Percentiles rank a stretch among this genome's conserved stretches.
These are phyloP conservation scores for Apotomis betuletana DNA, from an alignment of 2,888 invertebrate species.

Conservation along the genomic window DNA sequence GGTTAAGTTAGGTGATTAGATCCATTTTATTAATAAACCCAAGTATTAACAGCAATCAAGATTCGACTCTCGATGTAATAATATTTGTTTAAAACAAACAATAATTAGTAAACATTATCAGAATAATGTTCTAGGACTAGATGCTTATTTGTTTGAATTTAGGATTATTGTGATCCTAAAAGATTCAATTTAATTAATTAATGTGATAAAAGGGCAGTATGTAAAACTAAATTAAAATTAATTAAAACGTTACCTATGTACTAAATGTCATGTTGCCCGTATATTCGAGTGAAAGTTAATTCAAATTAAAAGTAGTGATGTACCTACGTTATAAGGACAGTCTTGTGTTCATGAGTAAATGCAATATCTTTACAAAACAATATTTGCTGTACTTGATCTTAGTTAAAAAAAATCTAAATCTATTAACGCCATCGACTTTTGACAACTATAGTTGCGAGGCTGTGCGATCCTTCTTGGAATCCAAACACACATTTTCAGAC, in stretches of 20 bases:
- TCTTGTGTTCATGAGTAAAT: constrained; percentile 39
- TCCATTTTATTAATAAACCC: constrained; percentile 24
- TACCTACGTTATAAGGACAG: constrained; percentile 31
- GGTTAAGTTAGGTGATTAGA: neutral
- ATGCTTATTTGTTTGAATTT: constrained; percentile 31
- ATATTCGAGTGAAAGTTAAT: constrained; percentile 19
- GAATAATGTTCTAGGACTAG: constrained; percentile 39
- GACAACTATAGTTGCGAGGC: no score
- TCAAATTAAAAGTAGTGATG: constrained; percentile 38
- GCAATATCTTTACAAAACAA: constrained; percentile 9
- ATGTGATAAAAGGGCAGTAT: constrained; percentile 22
- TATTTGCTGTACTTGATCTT: no score
- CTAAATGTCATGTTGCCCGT: constrained; percentile 35
- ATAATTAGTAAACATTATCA: constrained; percentile 34
- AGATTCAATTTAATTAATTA: constrained; percentile 21
- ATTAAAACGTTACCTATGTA: constrained; percentile 28
- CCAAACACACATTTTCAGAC: no score
- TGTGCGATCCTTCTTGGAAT: no score
- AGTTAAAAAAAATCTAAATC: no score
- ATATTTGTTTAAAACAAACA: constrained; percentile 31
- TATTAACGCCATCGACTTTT: no score
- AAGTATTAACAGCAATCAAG: constrained; percentile 23
- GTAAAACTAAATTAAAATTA: constrained; percentile 29
- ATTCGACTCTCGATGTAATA: constrained; percentile 21
- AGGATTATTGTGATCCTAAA: constrained; percentile 29